Evolutionary conservation across 1,140 invertebrate genomes (phyloP).

Genomic region (Phthorimaea operculella): DNA sequence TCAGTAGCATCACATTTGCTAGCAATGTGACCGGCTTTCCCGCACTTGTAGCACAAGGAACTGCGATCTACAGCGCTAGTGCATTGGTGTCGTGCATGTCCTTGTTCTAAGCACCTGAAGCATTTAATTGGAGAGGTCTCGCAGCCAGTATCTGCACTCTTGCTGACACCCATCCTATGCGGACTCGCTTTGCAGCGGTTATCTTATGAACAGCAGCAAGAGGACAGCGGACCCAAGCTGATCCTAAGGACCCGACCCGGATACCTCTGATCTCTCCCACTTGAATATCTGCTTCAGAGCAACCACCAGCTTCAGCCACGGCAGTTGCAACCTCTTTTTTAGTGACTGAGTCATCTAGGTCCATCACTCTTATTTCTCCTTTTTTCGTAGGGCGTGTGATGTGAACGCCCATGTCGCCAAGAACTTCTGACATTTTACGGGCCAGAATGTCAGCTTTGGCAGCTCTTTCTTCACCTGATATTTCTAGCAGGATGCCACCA

Average conservation of each 20-base stretch:
- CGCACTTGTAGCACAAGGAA: slow-evolving; percentile 13
- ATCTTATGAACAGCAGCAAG: slow-evolving; percentile 6
- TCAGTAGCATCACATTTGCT: slow-evolving; percentile 8
- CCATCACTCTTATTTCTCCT: slow-evolving; percentile 15
- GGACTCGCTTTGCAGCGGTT: background rate
- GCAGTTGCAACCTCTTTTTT: slow-evolving; percentile 14
- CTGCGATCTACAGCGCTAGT: slow-evolving; percentile 10
- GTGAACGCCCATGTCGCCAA: slow-evolving; percentile 4
- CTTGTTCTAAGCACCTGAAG: slow-evolving; percentile 16
- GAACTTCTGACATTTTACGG: background rate
- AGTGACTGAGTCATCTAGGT: slow-evolving; percentile 17
- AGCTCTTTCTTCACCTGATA: slow-evolving; percentile 6
- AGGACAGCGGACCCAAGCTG: slow-evolving; percentile 14
- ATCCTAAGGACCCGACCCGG: background rate
- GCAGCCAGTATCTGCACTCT: slow-evolving; percentile 11
- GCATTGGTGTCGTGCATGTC: slow-evolving; percentile 13
- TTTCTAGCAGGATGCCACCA: slow-evolving; percentile 11
- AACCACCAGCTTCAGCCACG: slow-evolving; percentile 15
- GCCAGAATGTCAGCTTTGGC: slow-evolving; percentile 17
- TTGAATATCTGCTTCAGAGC: slow-evolving; percentile 9
- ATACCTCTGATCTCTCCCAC: slow-evolving; percentile 12
- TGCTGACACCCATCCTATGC: slow-evolving; percentile 11
- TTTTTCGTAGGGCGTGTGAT: slow-evolving; percentile 14
- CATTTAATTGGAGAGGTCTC: slow-evolving; percentile 20
- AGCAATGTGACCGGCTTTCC: slow-evolving; percentile 11